A percentile compares a stretch with the other conserved stretches of the same genome.
Evolutionary conservation across 2,888 invertebrate genomes (phyloP).

Genomic region (Melanargia galathea): DNA sequence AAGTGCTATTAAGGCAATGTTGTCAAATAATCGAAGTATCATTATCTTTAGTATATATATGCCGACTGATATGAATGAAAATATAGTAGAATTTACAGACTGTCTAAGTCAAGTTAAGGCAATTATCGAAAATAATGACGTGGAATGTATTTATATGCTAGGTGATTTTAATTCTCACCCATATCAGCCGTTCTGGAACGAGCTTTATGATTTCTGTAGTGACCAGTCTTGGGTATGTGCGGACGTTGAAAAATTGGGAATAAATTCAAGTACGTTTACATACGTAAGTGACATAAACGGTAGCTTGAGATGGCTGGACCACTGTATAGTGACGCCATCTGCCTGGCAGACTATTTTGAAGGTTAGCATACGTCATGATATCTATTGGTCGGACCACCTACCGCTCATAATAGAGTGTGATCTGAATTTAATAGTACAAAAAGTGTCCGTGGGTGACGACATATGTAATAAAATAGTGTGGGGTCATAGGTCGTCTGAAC

Average conservation of each 20-base stretch:
- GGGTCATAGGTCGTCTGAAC: too few relatives aligned
- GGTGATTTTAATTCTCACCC: too few relatives aligned
- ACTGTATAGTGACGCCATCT: slow-evolving; percentile 34
- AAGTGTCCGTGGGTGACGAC: too few relatives aligned
- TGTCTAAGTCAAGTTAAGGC: slow-evolving; percentile 26
- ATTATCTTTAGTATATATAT: too few relatives aligned
- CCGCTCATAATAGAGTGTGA: slow-evolving; percentile 32
- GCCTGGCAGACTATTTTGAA: slow-evolving; percentile 28
- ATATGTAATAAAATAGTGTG: too few relatives aligned
- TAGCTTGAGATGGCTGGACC: slow-evolving; percentile 36
- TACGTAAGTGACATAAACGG: slow-evolving; percentile 31
- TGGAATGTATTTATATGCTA: slow-evolving; percentile 32
- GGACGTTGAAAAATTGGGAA: too few relatives aligned
- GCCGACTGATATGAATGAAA: slow-evolving; percentile 4
- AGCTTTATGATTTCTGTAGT: too few relatives aligned
- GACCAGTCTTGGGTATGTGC: too few relatives aligned
- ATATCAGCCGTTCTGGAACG: too few relatives aligned
- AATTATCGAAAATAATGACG: slow-evolving; percentile 30
- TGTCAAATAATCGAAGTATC: too few relatives aligned
- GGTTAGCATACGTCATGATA: slow-evolving; percentile 31
- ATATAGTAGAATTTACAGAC: slow-evolving; percentile 36
- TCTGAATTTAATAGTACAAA: slow-evolving; percentile 18
- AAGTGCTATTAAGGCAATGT: too few relatives aligned
- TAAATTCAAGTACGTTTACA: slow-evolving; percentile 32
- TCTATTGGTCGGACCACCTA: slow-evolving; percentile 38